These are phyloP conservation scores for Neoaliturus tenellus DNA, from an alignment of 2,888 invertebrate species.

Conservation along the genomic window DNA sequence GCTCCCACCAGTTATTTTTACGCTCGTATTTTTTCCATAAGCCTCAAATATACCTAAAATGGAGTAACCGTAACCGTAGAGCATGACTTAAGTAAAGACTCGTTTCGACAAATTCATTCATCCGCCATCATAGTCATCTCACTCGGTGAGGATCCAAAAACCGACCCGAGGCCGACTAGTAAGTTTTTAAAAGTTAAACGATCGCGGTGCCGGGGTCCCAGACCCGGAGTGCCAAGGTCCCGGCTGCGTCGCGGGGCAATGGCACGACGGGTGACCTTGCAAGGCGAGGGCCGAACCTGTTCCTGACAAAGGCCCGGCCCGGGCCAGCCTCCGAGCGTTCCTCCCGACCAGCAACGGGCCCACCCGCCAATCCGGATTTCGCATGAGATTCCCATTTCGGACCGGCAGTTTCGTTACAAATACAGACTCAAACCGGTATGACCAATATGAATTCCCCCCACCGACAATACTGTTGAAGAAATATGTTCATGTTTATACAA, in stretches of 20 bases:
- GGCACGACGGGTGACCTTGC: constrained; percentile 13
- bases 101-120: too few species aligned
- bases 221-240: constrained; percentile 14
- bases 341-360: neutral
- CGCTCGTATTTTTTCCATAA: too few species aligned
- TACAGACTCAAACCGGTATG: neutral
- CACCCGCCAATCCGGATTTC: too few species aligned
- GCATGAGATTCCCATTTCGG: too few species aligned
- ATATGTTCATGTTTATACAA: too few species aligned
- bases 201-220: neutral
- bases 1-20: too few species aligned
- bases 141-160: too few species aligned
- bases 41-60: too few species aligned
- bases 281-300: constrained; percentile 24
- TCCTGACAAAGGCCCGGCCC: constrained; percentile 10
- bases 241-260: constrained; percentile 23
- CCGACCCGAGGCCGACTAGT: neutral
- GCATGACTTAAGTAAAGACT: too few species aligned
- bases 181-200: neutral
- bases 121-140: too few species aligned
- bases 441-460: neutral
- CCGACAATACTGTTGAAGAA: neutral
- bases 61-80: too few species aligned
- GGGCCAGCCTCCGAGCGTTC: neutral
- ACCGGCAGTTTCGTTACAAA: neutral